Conservation (phyloP, 2,888 invertebrate genomes). For the Cryptophagus acutangulus region DNA sequence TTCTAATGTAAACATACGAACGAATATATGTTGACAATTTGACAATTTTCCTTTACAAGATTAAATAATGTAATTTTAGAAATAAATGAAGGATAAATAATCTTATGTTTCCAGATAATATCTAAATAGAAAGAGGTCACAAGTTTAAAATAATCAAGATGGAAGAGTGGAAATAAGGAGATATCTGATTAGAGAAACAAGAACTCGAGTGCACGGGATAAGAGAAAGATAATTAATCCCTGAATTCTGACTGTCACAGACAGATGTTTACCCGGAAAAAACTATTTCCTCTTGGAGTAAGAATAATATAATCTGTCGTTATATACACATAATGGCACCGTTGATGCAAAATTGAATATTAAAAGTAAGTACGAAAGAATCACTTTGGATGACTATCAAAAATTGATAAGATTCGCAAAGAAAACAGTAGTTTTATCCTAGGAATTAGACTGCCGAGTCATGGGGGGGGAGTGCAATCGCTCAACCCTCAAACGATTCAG, state of each 20-base stretch:
- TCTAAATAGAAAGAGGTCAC: conserved; percentile 11
- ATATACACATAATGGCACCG: conserved; percentile 21
- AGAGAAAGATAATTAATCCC: conserved; percentile 40
- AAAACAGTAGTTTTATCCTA: no score
- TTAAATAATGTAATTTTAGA: no score
- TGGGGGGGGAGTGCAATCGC: conserved; percentile 17
- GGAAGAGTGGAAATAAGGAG: conserved; percentile 23
- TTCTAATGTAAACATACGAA: no score
- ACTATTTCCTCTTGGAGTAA: conserved; percentile 33
- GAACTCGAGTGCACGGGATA: conserved; percentile 32
- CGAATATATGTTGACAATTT: no score
- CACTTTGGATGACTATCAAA: no score
- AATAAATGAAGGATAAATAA: no score
- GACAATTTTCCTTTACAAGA: no score
- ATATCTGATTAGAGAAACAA: conserved; percentile 37
- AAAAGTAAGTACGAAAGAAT: no score
- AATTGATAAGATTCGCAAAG: no score
- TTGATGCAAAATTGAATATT: conserved; percentile 32
- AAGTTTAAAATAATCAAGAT: conserved; percentile 21
- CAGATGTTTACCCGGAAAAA: conserved; percentile 38
- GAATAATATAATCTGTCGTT: conserved; percentile 22
- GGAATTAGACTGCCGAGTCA: conserved; percentile 19
- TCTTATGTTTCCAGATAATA: no score
- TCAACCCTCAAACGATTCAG: no score
- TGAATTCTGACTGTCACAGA: conserved; percentile 38